phyloP scores from a whole-genome alignment of 1,140 invertebrate genomes.

The Gryllus bimaculatus region DNA sequence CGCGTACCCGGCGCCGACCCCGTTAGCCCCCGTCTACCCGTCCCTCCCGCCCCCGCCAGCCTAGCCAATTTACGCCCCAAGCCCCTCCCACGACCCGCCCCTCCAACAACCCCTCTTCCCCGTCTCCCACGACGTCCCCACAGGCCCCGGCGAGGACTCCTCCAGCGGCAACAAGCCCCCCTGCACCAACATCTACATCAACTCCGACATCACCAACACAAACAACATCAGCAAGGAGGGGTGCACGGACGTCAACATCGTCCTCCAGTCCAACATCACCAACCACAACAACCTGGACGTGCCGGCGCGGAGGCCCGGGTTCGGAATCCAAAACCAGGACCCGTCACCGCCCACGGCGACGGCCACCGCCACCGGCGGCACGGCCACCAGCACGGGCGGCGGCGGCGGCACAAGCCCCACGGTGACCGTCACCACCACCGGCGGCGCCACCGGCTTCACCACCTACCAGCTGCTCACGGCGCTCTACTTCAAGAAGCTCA shows the following conservation, averaged over 20 bases:
- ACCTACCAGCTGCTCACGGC: not conserved
- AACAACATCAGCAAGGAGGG: slow-evolving; percentile 7
- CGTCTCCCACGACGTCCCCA: not conserved
- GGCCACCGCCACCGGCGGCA: not conserved
- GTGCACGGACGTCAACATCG: slow-evolving; percentile 10
- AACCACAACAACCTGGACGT: not conserved
- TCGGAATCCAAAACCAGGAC: not conserved
- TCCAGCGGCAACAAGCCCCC: not conserved
- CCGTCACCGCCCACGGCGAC: not conserved
- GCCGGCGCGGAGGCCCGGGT: too few relatives aligned
- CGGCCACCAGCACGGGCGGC: not conserved
- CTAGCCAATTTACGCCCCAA: not conserved
- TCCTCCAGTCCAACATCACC: slow-evolving; percentile 7
- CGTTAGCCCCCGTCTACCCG: not conserved
- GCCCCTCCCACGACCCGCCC: not conserved
- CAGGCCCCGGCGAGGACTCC: not conserved
- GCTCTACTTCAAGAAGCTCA: not conserved
- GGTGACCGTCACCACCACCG: not conserved
- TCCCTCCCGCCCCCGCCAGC: not conserved
- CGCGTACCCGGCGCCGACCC: too few relatives aligned
- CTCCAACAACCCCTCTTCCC: not conserved
- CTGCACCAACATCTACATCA: not conserved
- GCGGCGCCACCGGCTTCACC: not conserved
- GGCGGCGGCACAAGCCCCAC: not conserved
- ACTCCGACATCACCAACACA: not conserved